phyloP scores from a whole-genome alignment of 2,113 vertebrate genomes.

The Ariopsis seemanni region DNA sequence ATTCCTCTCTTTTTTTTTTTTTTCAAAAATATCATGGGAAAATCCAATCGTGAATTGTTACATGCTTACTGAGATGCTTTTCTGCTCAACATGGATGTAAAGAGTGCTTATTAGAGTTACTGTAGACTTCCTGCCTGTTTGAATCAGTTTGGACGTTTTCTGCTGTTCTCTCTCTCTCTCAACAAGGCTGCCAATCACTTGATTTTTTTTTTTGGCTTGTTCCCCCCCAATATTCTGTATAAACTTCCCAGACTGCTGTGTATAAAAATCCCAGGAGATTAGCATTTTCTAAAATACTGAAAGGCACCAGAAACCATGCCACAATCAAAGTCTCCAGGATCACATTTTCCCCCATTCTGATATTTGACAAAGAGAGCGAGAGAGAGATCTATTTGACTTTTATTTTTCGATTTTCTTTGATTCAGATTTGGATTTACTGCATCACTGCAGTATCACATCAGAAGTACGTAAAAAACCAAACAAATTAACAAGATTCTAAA shows the following conservation, averaged over 20 bases:
- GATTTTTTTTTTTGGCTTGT: background rate
- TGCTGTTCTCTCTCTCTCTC: background rate
- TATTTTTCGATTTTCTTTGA: background rate
- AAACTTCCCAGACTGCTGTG: background rate
- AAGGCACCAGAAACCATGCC: background rate
- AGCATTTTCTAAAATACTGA: background rate
- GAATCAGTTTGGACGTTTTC: background rate
- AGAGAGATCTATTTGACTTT: background rate
- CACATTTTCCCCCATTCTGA: background rate
- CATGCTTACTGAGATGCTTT: background rate
- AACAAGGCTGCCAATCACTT: background rate
- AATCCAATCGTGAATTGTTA: too few relatives aligned
- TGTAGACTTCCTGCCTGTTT: background rate
- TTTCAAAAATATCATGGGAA: too few relatives aligned
- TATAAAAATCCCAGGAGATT: slow-evolving; percentile 6
- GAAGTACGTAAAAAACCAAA: background rate
- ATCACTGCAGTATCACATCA: background rate
- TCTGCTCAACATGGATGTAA: background rate
- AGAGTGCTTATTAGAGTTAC: background rate
- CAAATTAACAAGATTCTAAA: background rate
- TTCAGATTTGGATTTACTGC: background rate
- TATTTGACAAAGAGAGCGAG: background rate
- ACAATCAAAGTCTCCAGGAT: background rate
- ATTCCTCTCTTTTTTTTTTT: too few relatives aligned
- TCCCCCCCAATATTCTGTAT: background rate